Base-by-base conservation (phyloP, 2,888 invertebrate species). In the Acronicta aceris region DNA sequence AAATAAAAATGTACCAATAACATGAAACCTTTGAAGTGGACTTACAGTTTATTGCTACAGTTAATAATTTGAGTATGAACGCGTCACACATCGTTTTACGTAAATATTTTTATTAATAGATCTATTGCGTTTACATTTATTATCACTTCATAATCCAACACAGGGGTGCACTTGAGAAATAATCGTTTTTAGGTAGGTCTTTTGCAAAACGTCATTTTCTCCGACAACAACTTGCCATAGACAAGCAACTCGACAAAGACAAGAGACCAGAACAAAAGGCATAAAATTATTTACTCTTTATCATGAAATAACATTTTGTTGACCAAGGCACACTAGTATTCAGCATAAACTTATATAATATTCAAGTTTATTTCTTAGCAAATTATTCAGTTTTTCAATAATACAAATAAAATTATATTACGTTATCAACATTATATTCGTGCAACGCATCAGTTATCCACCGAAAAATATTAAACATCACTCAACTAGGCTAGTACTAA, bases 1-100 rank as follows among this genome's bases (percentile, higher is more conserved):
- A 74, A 76, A 73, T 73, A 76, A 79, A 79, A 78, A 75, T 77
- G 76, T 72, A 64, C 61, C 57, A 82, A 80, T 84, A 86, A 84
- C 82, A 85, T 66, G 88, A 91, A 90, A 87, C 88, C 88, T 64
- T 82, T 81, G 69, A 88, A 89, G 83, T 87, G 83, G 86, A 89
- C 89, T 88, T 86, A 89, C 88, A 78, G 56, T 83, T 84, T 85
- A 82, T 79, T 82, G 84, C 68, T 77, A 79, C 74, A 75, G 71
- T 77, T 81, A 81, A 75, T 70, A 77, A 76, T 74, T 75, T 79
- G 69, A 75, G 64, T 69, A 72, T 74, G 67, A 75, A 75, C 60
- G 67, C 68, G 61, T 71, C 69, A 76, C 69, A 77, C 83, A 87
- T 84, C 63, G 74, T 74, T 80, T 74, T 68, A 71, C 59, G 65